Conservation (phyloP, 2,113 vertebrate species). For the Hemiprocne comata region DNA sequence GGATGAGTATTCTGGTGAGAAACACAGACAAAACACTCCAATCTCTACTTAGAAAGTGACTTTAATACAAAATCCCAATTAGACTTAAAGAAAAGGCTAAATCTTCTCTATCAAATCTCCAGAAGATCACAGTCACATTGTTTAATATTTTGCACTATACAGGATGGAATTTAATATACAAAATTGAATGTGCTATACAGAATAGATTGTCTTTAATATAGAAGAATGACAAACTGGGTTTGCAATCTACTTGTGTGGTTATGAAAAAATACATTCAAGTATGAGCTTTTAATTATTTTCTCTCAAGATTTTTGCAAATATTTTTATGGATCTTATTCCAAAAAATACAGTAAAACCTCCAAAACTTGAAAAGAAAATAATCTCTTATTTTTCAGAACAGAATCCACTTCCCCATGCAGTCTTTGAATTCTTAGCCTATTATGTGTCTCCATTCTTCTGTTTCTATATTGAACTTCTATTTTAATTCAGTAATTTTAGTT, state of each 20-base stretch:
- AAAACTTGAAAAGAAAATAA: too few relatives aligned
- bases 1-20: neutral
- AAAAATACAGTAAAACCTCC: neutral
- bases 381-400: neutral
- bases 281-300: neutral
- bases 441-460: neutral
- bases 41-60: neutral
- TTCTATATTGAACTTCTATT: neutral
- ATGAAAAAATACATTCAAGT: neutral
- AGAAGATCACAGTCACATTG: neutral
- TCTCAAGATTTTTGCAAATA: neutral
- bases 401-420: neutral
- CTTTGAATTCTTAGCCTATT: neutral
- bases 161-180: neutral
- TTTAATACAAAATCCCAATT: neutral
- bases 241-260: neutral
- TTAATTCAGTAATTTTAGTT: neutral
- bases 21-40: neutral
- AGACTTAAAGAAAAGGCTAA: neutral
- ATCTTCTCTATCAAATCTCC: neutral
- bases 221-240: neutral
- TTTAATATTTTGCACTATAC: neutral
- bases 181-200: neutral
- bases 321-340: neutral
- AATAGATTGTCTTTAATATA: neutral